Evolutionary conservation across 2,888 invertebrate genomes (phyloP).

Genomic region (Melikaiella ostensackeni): DNA sequence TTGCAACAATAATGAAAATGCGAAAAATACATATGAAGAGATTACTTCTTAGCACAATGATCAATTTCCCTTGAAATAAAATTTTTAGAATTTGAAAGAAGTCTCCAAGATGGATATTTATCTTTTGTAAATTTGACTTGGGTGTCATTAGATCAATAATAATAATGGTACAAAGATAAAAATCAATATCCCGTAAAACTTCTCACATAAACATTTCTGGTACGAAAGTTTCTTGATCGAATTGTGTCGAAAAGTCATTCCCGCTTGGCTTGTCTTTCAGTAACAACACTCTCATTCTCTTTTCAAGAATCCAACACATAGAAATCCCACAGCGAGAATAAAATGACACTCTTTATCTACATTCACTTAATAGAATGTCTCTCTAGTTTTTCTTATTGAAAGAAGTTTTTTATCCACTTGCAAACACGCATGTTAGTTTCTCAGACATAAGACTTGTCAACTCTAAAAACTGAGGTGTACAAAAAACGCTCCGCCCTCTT

Average conservation of each 20-base stretch:
- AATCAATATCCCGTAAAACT: conserved; percentile 24
- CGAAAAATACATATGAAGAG: no score
- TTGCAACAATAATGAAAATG: no score
- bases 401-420: conserved; percentile 1
- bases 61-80: no score
- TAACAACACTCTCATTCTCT: not conserved
- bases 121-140: no score
- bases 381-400: not conserved
- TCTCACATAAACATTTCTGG: not conserved
- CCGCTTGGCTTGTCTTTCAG: conserved; percentile 1
- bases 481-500: conserved; percentile 55
- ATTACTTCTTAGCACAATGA: no score
- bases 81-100: no score
- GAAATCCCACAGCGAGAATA: conserved; percentile 19
- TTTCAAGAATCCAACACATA: conserved; percentile 4
- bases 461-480: conserved; percentile 62
- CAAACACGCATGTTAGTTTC: not conserved
- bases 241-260: conserved; percentile 11
- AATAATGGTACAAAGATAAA: not conserved
- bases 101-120: no score
- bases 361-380: conserved; percentile 53
- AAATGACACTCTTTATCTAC: conserved; percentile 41
- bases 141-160: not conserved
- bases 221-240: conserved; percentile 14
- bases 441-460: not conserved